Evolutionary conservation across 2,113 vertebrate species (phyloP).

Genomic region (Urocitellus parryii): DNA sequence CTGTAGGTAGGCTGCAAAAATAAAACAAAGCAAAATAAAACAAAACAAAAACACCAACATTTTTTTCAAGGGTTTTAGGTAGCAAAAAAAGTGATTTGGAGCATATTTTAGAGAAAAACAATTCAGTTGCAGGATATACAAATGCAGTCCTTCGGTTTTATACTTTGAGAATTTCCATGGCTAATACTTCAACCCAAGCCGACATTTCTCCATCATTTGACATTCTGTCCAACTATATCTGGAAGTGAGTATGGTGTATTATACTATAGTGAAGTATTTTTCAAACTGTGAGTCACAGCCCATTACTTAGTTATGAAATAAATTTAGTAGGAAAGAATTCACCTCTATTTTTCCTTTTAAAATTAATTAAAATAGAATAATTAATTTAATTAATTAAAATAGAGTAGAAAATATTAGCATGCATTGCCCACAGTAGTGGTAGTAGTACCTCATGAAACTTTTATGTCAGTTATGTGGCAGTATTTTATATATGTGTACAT

Average conservation of each 20-base stretch:
- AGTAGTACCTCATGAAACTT: constrained; percentile 29
- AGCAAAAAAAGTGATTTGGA: not conserved
- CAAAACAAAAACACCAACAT: not conserved
- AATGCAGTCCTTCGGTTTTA: not conserved
- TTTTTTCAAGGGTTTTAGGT: not conserved
- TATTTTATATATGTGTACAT: not conserved
- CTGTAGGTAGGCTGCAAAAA: constrained; percentile 6
- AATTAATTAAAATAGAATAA: too few relatives aligned
- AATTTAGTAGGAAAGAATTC: not conserved
- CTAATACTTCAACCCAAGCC: constrained; percentile 5
- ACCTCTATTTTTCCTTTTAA: not conserved
- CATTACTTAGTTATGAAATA: constrained; percentile 15
- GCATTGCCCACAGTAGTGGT: not conserved
- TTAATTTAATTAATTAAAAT: not conserved
- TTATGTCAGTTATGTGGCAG: not conserved
- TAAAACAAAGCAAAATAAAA: not conserved
- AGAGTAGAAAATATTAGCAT: constrained; percentile 45
- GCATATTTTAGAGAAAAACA: constrained; percentile 11
- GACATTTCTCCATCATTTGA: not conserved
- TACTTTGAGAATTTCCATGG: constrained; percentile 21
- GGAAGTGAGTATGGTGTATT: not conserved
- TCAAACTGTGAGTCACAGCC: not conserved
- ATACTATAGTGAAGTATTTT: constrained; percentile 30
- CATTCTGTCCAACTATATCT: not conserved
- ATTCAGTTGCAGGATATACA: not conserved